Evolutionary conservation across 2,797 vertebrate species (phyloP).

Genomic region (Rhinella marina): DNA sequence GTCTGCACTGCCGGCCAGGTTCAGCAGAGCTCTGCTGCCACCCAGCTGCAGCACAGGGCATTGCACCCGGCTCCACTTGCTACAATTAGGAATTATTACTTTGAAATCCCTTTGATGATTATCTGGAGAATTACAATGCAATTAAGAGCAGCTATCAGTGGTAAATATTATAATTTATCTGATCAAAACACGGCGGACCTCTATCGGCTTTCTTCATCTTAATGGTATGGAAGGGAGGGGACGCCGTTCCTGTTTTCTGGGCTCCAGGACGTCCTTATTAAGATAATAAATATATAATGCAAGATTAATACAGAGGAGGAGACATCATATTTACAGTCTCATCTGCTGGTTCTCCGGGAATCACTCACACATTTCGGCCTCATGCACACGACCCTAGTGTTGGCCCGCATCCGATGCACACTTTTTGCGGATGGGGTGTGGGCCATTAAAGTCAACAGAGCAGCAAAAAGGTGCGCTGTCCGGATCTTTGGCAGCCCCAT

Average conservation of each 20-base stretch:
- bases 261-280: background rate
- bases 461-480: too few species aligned
- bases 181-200: constrained; percentile 32
- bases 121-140: constrained; percentile 60
- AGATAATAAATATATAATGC: background rate
- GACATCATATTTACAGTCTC: too few species aligned
- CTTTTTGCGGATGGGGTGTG: too few species aligned
- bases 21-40: constrained; percentile 47
- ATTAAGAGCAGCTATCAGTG: constrained; percentile 54
- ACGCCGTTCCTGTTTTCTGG: background rate
- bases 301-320: too few species aligned
- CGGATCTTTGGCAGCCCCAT: too few species aligned
- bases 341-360: too few species aligned
- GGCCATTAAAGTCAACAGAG: too few species aligned
- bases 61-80: background rate
- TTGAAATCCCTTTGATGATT: constrained; percentile 54
- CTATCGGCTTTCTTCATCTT: constrained; percentile 38
- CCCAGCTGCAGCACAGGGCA: background rate
- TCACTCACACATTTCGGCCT: too few species aligned
- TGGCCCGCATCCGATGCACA: too few species aligned
- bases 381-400: too few species aligned
- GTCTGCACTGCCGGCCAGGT: background rate
- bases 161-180: constrained; percentile 46
- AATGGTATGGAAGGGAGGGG: constrained; percentile 1
- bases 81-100: constrained; percentile 39